Conservation (phyloP, 1,140 invertebrate species). For the Adelges cooleyi region DNA sequence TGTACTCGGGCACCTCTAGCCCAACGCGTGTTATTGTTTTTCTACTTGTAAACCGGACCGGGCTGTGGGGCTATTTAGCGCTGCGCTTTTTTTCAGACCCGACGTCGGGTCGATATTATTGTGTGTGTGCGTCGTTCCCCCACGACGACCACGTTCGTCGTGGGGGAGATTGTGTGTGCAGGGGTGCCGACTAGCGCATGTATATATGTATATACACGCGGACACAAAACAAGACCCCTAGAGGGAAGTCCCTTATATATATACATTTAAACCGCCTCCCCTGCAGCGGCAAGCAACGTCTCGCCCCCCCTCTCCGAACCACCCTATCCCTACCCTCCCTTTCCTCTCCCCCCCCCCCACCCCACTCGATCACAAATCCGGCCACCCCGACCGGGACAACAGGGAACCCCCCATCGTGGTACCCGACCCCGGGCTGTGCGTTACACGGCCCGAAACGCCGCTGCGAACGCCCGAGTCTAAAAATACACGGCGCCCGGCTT, state of each 20-base stretch:
- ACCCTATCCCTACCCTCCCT: not conserved
- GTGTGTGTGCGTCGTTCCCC: not conserved
- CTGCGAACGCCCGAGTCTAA: constrained; percentile 13
- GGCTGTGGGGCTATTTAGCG: too few relatives aligned
- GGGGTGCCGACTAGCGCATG: too few relatives aligned
- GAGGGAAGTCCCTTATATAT: constrained; percentile 22
- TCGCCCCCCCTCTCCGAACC: too few relatives aligned
- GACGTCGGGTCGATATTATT: too few relatives aligned
- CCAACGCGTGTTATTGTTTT: too few relatives aligned
- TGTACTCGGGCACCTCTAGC: too few relatives aligned
- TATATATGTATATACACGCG: too few relatives aligned
- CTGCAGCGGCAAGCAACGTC: too few relatives aligned
- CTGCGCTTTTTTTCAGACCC: too few relatives aligned
- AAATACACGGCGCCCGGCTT: constrained; percentile 6
- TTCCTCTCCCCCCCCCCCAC: not conserved
- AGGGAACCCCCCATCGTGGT: constrained; percentile 26
- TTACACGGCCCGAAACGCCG: constrained; percentile 13
- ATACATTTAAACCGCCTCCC: too few relatives aligned
- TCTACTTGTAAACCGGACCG: too few relatives aligned
- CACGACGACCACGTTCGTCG: not conserved
- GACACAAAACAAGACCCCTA: constrained; percentile 26
- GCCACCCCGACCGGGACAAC: not conserved
- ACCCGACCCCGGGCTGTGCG: constrained; percentile 18
- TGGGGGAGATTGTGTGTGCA: not conserved
- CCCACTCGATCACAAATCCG: not conserved